phyloP scores from a whole-genome alignment of 2,888 invertebrate species.

The Epistrophella euchroma region DNA sequence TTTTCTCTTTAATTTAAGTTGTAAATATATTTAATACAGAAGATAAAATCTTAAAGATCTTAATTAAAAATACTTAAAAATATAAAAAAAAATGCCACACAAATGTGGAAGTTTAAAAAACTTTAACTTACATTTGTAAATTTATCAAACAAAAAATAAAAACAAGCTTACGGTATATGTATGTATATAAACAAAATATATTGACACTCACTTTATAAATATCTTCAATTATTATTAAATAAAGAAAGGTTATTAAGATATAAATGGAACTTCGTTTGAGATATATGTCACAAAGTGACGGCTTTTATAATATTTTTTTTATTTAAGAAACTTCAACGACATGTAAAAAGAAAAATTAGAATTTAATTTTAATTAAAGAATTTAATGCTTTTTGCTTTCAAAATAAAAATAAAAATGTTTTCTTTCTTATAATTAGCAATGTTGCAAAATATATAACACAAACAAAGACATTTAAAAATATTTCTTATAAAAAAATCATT shows the following conservation, averaged over 20 bases:
- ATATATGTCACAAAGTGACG: conserved; percentile 77
- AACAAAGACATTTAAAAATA: conserved; percentile 70
- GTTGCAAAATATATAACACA: conserved; percentile 32
- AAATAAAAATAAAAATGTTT: conserved; percentile 41
- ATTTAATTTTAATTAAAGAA: conserved; percentile 52
- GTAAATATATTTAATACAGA: conserved; percentile 67
- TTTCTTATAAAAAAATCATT: conserved; percentile 64
- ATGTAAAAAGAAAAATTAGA: conserved; percentile 46
- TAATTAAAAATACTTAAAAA: conserved; percentile 67
- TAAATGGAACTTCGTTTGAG: conserved; percentile 73
- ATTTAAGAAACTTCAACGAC: conserved; percentile 67
- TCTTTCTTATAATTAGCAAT: conserved; percentile 51
- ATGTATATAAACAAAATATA: conserved; percentile 58
- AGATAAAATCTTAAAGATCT: conserved; percentile 68
- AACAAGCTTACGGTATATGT: conserved; percentile 56
- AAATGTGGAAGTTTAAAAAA: conserved; percentile 63
- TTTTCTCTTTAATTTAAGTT: conserved; percentile 55
- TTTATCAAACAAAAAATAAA: conserved; percentile 57
- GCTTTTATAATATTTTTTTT: conserved; percentile 76
- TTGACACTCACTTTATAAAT: conserved; percentile 70
- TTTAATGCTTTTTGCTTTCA: conserved; percentile 63
- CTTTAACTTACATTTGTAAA: conserved; percentile 64
- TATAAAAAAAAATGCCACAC: conserved; percentile 33
- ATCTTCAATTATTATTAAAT: conserved; percentile 69
- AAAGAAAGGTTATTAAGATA: conserved; percentile 60